Base-by-base conservation (phyloP, 23 tunicate species). In the Trididemnum nubilum region DNA sequence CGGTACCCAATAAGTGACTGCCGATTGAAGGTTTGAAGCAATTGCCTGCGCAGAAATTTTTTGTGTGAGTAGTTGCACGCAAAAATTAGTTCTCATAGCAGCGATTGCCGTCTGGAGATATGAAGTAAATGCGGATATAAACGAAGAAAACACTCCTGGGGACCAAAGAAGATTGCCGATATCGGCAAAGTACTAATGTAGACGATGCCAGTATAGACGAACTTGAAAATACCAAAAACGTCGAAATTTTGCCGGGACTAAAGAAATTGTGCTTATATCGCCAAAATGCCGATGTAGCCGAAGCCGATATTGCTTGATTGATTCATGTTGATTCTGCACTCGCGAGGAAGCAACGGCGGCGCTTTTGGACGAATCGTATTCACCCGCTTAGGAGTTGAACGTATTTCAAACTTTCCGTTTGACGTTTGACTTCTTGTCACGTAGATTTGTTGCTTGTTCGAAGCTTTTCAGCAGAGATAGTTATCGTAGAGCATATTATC, bases 71-170 rank as follows among this genome's bases (percentile, higher is more conserved):
- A 49, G 15, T 49, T 9, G 57, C 57, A 49, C 12, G 12, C 18
- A 49, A 49, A 18, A 49, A 49, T 49, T 49, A 49, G 57, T 18
- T 61, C 67, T n/a, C 26, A 61, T 61, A 61, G 67, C 22, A 24
- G 67, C 22, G 67, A 61, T 61, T 61, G n/a, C 67, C 22, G 67
- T 61, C 67, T 61, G 67, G 67, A 61, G 26, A 26, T 4, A 61
- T 61, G 67, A 61, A 61, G 67, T 4, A 61, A 61, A 61, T 61
- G 67, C 67, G 5, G 67, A 61, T 61, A 61, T 61, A 61, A 61
- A 61, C 67, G 67, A 61, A 61, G 25, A 61, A 61, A 61, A 61
- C 29, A 61, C 29, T 61, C n/a, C 67, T 61, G 67, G 25, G 29
- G 67, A 22, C 22, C 26, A 61, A 61, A 61, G 22, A 61, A 61